Evolutionary conservation across 2,888 invertebrate species (phyloP), one percentile per base, ranked within the genome.

Genomic region (Drosophila acutilabella): DNA sequence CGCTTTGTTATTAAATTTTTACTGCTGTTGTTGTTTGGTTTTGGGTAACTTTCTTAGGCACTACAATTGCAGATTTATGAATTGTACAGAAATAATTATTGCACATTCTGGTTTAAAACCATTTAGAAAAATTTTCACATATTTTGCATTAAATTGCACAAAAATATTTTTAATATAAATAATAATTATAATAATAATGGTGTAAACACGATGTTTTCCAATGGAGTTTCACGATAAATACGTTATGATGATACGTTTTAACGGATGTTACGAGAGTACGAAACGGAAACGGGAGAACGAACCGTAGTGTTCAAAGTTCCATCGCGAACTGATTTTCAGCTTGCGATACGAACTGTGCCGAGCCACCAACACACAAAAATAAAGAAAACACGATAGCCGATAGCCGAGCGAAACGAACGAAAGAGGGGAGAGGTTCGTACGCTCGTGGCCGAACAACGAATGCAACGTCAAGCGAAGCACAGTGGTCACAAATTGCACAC

Each of bases 221-320:
- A 48, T 41, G 44, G 33, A 62, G 53, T 57, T 54, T 54, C 62
- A 67, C 77, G 68, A 72, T 57, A 44, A 77, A 75, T 64, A 70
- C 59, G 73, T 26, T 65, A 65, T 48, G 56, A 65, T 48, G 56
- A 48, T 57, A 42, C 50, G 58, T 38, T 36, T 71, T 50, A 66
- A 74, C 76, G 76, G 57, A 52, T 70, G 69, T 71, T 57, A 38
- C 48, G 62, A 67, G 58, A 66, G 64, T 64, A 64, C 78, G 62
- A 69, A 74, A 69, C 73, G 68, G 74, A 78, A 74, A 77, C 74
- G 65, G 64, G 18, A 82, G 73, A 84, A 81, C 84, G 89, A 91
- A 90, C 91, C 91, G 89, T 87, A 88, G 86, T 88, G 86, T 91
- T 91, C 91, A 91, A 91, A 91, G 90, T 91, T 91, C 90, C 92